Evolutionary conservation across 2,113 vertebrate genomes (phyloP).

Genomic region (Protomyctophum bolini): DNA sequence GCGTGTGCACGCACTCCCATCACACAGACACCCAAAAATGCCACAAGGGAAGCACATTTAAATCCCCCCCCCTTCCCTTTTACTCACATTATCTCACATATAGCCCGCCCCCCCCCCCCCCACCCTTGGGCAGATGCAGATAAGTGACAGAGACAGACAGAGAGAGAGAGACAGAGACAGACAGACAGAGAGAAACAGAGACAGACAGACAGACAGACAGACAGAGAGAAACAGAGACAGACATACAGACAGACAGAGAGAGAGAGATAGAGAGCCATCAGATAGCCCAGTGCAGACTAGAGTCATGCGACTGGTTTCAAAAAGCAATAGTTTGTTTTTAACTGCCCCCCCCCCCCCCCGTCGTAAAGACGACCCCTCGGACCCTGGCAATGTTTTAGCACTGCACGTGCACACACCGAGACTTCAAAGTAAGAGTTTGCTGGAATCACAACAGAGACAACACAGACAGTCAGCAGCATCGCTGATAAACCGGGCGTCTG

Average conservation of each 20-base stretch:
- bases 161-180: conserved; percentile 29
- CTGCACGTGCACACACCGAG: too few species aligned
- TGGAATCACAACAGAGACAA: conserved; percentile 67
- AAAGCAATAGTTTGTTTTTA: conserved; percentile 53
- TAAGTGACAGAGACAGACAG: conserved; percentile 45
- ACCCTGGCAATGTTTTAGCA: conserved; percentile 61
- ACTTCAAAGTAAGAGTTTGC: conserved; percentile 65
- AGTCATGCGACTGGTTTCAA: conserved; percentile 41
- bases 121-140: conserved; percentile 65
- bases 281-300: conserved; percentile 51
- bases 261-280: conserved; percentile 49
- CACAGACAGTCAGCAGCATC: not conserved
- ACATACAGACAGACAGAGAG: conserved; percentile 31
- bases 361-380: conserved; percentile 46
- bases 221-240: not conserved
- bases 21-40: not conserved
- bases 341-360: conserved; percentile 54
- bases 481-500: conserved; percentile 69
- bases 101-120: too few species aligned
- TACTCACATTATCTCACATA: conserved; percentile 20
- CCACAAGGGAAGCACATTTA: conserved; percentile 58
- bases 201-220: conserved; percentile 23
- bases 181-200: conserved; percentile 6
- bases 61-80: conserved; percentile 44
- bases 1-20: not conserved